Percentiles rank a stretch among this genome's conserved stretches.
These are phyloP conservation scores for Chionis minor DNA, from an alignment of 2,113 vertebrate genomes.

Conservation along the genomic window DNA sequence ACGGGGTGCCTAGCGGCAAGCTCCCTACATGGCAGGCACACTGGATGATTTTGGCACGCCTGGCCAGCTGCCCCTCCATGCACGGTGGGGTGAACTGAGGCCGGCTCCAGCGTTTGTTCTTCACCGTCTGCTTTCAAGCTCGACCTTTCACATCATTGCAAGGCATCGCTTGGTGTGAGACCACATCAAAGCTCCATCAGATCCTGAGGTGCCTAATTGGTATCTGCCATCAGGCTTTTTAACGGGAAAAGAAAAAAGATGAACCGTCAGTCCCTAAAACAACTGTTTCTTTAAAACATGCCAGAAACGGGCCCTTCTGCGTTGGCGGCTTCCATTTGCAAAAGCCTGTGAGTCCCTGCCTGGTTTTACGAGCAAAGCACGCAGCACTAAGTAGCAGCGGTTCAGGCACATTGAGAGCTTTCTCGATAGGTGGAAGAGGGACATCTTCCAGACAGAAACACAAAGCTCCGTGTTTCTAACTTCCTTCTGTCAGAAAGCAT, in stretches of 20 bases:
- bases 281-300: not conserved
- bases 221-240: not conserved
- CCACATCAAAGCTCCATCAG: not conserved
- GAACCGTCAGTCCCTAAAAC: not conserved
- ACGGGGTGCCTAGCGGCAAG: fast-evolving
- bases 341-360: not conserved
- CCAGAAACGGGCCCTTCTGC: not conserved
- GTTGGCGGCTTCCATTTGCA: not conserved
- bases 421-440: not conserved
- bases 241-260: not conserved
- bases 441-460: not conserved
- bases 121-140: not conserved
- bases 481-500: not conserved
- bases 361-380: not conserved
- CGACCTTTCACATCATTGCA: fast-evolving
- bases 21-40: fast-evolving
- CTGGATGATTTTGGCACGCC: not conserved
- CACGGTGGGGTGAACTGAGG: not conserved
- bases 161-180: not conserved
- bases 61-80: not conserved
- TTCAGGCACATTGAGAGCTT: not conserved
- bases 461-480: not conserved
- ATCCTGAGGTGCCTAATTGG: not conserved
- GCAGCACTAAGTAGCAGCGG: not conserved
- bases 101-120: not conserved